Evolutionary conservation across 2,888 invertebrate species (phyloP).

Genomic region (Andrena haemorrhoa): DNA sequence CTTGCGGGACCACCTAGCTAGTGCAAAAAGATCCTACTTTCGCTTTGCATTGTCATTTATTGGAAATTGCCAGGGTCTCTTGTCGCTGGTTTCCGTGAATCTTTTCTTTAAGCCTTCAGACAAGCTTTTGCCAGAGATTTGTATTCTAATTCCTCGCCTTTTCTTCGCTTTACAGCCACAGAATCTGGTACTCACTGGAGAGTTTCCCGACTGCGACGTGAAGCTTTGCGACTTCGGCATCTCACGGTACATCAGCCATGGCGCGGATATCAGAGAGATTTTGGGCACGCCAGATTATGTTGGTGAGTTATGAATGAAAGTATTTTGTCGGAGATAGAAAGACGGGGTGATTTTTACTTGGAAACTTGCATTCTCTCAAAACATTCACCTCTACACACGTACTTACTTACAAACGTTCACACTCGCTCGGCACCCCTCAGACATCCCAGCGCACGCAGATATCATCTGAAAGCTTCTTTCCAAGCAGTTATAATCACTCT

Average conservation of each 20-base stretch:
- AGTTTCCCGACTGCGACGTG: slow-evolving; percentile 91
- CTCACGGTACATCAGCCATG: slow-evolving; percentile 95
- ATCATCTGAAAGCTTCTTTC: not conserved
- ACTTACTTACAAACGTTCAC: too few relatives aligned
- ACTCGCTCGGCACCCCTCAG: too few relatives aligned
- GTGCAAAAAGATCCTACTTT: slow-evolving; percentile 28
- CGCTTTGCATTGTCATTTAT: slow-evolving; percentile 31
- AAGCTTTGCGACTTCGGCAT: slow-evolving; percentile 98
- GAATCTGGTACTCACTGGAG: slow-evolving; percentile 95
- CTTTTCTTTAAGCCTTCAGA: not conserved
- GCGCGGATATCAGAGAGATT: slow-evolving; percentile 97
- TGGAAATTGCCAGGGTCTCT: slow-evolving; percentile 11
- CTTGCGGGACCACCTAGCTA: slow-evolving; percentile 23
- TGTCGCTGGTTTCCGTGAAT: not conserved
- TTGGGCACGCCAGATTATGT: slow-evolving; percentile 98
- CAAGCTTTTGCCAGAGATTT: not conserved
- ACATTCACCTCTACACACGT: too few relatives aligned
- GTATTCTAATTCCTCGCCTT: not conserved
- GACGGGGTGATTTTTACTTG: too few relatives aligned
- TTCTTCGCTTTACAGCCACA: slow-evolving; percentile 90
- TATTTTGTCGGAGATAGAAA: too few relatives aligned
- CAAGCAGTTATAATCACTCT: not conserved
- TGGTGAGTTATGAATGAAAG: slow-evolving; percentile 86
- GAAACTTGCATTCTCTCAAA: too few relatives aligned
- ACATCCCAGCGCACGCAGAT: not conserved